Conservation (phyloP, 2,797 vertebrate species). For the Leuciscus waleckii region DNA sequence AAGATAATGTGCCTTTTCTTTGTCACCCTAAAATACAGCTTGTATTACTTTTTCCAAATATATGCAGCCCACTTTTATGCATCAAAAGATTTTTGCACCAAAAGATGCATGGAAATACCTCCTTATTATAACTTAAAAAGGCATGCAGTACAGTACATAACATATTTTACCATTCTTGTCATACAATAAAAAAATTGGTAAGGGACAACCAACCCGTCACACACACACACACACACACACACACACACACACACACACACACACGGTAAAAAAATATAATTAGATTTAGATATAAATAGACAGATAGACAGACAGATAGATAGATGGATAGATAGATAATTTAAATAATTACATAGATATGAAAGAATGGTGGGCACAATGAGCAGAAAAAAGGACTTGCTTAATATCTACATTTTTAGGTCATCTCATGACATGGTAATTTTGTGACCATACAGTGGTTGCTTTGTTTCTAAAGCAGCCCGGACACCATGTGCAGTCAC, state of each 20-base stretch:
- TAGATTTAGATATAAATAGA: not conserved
- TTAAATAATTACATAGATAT: not conserved
- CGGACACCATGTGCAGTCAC: conserved; percentile 63
- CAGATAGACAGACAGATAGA: not conserved
- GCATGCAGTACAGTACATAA: conserved; percentile 42
- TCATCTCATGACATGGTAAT: too few relatives aligned
- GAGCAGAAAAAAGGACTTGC: conserved; percentile 21
- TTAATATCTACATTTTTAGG: too few relatives aligned
- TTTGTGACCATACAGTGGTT: not conserved
- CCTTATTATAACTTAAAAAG: conserved; percentile 60
- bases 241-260: too few relatives aligned
- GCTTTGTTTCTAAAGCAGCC: conserved; percentile 61
- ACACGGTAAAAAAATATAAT: too few relatives aligned
- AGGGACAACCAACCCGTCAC: not conserved
- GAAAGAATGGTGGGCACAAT: too few relatives aligned
- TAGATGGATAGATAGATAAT: not conserved
- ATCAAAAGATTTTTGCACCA: conserved; percentile 23
- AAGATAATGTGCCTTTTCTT: conserved; percentile 17
- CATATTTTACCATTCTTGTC: not conserved
- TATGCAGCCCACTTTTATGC: conserved; percentile 22
- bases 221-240: too few relatives aligned
- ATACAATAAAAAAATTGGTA: not conserved
- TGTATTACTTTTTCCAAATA: conserved; percentile 53
- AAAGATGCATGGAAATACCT: conserved; percentile 44
- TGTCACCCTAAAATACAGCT: conserved; percentile 35